Base-by-base conservation (phyloP, 2,113 vertebrate genomes). In the Tetrax tetrax region DNA sequence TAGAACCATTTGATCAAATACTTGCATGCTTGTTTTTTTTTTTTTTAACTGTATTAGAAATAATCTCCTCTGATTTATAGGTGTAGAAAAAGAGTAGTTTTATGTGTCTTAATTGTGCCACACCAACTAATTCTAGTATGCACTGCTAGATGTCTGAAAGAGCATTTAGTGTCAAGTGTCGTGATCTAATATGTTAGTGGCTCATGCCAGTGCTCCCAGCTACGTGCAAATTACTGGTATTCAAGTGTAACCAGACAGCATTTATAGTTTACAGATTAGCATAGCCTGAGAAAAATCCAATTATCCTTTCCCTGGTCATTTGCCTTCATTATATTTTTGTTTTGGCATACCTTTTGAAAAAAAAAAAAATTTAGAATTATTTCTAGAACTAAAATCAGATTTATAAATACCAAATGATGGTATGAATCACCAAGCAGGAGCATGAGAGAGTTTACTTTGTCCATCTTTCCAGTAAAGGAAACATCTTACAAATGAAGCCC, bases 181-280 rank as follows among this genome's bases (percentile, higher is more conserved):
- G 2, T 87, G 90, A 84, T 96, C 81, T 95, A 93, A 84, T 87
- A 28, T 83, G 88, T 89, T 93, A 53, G 61, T 81, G 61, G 78
- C 90, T 96, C 76, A 82, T 74, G 75, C 93, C 77, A 95, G 65
- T 64, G 89, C 87, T 97, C 38, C 47, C 77, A 97, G 95, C 90
- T 93, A 96, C 92, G 92, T 96, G 93, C 94, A 97, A 96, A 96
- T 96, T 95, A 93, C 75, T 90, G 95, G 84, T 96, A 94, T 95
- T 97, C 92, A 96, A 96, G 93, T 96, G 96, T 90, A 97, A 95
- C 94, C 90, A 96, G 89, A 83, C 75, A 94, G 50, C 72, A 75
- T 90, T 97, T 97, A 95, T 83, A 96, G 95, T 95, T 69, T 93
- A 69, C 87, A 95, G 94, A 97, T 97, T 96, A 97, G 94, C 95